Evolutionary conservation across 2,113 vertebrate genomes (phyloP).

Genomic region (Epinephelus cyanopodus): DNA sequence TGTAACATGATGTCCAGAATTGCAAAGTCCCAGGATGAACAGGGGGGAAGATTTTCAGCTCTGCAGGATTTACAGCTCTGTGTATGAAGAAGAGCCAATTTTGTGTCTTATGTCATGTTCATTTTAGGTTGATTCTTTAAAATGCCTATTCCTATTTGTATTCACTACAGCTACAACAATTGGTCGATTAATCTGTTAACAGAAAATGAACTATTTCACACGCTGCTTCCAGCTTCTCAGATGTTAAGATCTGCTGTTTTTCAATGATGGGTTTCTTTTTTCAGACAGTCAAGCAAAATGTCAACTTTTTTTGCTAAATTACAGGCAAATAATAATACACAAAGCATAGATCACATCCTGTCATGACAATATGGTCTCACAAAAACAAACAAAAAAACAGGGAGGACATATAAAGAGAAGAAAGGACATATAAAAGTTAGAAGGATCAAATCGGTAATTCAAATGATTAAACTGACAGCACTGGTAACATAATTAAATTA

Average conservation of each 20-base stretch:
- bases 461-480: no score
- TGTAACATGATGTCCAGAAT: conserved; percentile 3
- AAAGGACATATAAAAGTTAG: no score
- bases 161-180: neutral
- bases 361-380: no score
- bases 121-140: neutral
- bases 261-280: neutral
- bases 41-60: neutral
- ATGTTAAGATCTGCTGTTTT: neutral
- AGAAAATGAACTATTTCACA: neutral
- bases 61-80: no score
- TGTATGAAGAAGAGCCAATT: neutral
- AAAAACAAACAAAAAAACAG: no score
- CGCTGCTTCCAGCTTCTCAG: no score
- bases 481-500: no score
- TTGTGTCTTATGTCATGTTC: neutral
- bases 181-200: neutral
- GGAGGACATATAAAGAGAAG: no score
- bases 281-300: neutral
- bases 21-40: neutral
- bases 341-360: no score
- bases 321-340: no score
- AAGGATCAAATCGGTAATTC: no score
- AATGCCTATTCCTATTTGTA: neutral
- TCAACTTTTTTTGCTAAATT: no score